These are phyloP conservation scores for Papilio elwesi DNA, from an alignment of 2,888 invertebrate species.

Conservation along the genomic window DNA sequence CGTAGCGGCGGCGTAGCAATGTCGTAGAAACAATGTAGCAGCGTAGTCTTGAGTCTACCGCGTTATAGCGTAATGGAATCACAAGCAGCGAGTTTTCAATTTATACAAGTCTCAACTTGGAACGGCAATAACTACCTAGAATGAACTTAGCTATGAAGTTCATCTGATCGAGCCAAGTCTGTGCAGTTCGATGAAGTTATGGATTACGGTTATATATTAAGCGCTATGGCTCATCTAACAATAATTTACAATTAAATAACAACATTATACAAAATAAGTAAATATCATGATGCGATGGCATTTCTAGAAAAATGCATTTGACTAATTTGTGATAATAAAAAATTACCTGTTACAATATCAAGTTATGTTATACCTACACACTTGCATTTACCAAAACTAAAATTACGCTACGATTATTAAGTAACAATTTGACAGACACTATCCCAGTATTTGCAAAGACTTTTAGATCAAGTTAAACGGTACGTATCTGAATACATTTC, in stretches of 20 bases:
- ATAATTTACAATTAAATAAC: not conserved
- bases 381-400: too few relatives aligned
- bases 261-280: too few relatives aligned
- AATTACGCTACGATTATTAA: not conserved
- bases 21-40: constrained; percentile 24
- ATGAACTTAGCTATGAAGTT: constrained; percentile 30
- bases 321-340: too few relatives aligned
- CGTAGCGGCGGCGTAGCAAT: constrained; percentile 9
- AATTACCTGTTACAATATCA: too few relatives aligned
- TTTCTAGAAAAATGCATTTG: too few relatives aligned
- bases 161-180: constrained; percentile 19
- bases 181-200: constrained; percentile 23
- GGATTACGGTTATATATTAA: constrained; percentile 28
- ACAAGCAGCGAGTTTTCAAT: constrained; percentile 43
- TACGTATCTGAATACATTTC: constrained; percentile 43
- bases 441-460: not conserved
- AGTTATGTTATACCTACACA: too few relatives aligned
- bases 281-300: too few relatives aligned
- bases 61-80: constrained; percentile 43
- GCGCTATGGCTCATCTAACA: not conserved
- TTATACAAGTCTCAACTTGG: constrained; percentile 42
- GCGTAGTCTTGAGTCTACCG: constrained; percentile 5
- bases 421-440: not conserved
- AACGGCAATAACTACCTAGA: constrained; percentile 34
- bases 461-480: constrained; percentile 11